A percentile compares a stretch with the other conserved stretches of the same genome.
phyloP scores from a whole-genome alignment of 1,140 invertebrate genomes.

The Agrilus planipennis region DNA sequence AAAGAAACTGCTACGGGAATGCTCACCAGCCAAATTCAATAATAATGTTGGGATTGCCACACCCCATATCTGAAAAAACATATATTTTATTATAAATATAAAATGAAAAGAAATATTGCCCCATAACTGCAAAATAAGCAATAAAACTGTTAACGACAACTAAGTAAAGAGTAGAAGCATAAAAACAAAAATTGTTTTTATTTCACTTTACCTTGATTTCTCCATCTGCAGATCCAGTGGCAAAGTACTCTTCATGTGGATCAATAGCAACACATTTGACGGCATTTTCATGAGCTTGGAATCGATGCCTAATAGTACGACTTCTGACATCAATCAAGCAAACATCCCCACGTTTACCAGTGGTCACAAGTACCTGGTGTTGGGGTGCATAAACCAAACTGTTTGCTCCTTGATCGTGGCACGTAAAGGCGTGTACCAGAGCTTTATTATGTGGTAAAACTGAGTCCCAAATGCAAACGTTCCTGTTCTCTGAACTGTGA shows the following conservation, averaged over 20 bases:
- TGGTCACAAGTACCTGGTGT: constrained; percentile 83
- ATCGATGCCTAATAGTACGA: constrained; percentile 74
- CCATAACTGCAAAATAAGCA: background rate
- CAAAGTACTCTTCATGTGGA: constrained; percentile 91
- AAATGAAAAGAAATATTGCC: constrained; percentile 1
- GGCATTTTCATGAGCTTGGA: constrained; percentile 83
- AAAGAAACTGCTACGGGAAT: constrained; percentile 86
- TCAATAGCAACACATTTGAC: constrained; percentile 92
- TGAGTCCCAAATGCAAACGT: too few species aligned
- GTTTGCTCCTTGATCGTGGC: constrained; percentile 84
- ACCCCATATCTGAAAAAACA: constrained; percentile 83
- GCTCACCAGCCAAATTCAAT: constrained; percentile 83
- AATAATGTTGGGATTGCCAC: constrained; percentile 74
- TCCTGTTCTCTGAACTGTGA: too few species aligned
- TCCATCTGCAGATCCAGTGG: constrained; percentile 95
- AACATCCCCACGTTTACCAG: constrained; percentile 91
- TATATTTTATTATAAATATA: constrained; percentile 1
- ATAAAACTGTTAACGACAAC: too few species aligned
- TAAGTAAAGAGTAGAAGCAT: too few species aligned
- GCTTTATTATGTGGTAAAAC: too few species aligned
- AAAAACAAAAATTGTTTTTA: too few species aligned
- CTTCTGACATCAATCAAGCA: constrained; percentile 91
- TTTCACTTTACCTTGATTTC: constrained; percentile 81
- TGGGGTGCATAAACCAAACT: constrained; percentile 85
- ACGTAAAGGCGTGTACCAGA: constrained; percentile 79